Evolutionary conservation across 2,113 vertebrate genomes (phyloP).

Genomic region (Eulemur rufifrons): DNA sequence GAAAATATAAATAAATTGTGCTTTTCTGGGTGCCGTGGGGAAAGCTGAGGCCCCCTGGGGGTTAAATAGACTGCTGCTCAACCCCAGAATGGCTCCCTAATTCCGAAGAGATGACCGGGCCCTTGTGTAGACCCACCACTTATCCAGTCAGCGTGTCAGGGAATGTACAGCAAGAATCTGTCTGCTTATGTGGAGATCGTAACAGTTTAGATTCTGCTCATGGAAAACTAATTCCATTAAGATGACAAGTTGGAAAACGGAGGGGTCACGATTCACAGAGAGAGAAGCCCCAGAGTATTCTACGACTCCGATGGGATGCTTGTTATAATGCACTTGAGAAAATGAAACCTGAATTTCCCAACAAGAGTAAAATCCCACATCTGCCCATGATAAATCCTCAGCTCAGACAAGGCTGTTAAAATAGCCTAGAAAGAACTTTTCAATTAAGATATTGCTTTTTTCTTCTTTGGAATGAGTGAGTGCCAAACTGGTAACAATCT

Average conservation of each 20-base stretch:
- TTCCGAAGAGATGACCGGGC: not conserved
- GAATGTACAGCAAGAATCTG: not conserved
- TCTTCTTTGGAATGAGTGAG: not conserved
- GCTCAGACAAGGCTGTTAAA: not conserved
- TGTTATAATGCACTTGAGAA: conserved; percentile 31
- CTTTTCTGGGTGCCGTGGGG: not conserved
- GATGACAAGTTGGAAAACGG: conserved; percentile 45
- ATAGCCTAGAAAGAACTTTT: conserved; percentile 28
- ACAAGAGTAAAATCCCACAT: conserved; percentile 38
- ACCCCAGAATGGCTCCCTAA: not conserved
- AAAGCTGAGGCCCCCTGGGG: conserved; percentile 23
- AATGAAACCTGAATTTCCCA: conserved; percentile 51
- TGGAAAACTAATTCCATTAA: conserved; percentile 55
- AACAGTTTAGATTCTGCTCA: conserved; percentile 50
- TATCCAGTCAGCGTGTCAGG: not conserved
- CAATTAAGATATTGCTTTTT: conserved; percentile 5
- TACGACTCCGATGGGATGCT: not conserved
- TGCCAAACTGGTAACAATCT: not conserved
- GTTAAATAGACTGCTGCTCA: not conserved
- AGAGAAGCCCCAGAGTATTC: conserved; percentile 23
- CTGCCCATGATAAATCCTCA: conserved; percentile 31
- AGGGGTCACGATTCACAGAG: conserved; percentile 5
- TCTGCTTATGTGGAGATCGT: not conserved
- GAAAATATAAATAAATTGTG: not conserved
- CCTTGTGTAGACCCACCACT: conserved; percentile 5